Percentiles rank a stretch among this genome's conserved stretches.
phyloP scores from a whole-genome alignment of 2,888 invertebrate genomes.

The Orthonychiurus folsomi region DNA sequence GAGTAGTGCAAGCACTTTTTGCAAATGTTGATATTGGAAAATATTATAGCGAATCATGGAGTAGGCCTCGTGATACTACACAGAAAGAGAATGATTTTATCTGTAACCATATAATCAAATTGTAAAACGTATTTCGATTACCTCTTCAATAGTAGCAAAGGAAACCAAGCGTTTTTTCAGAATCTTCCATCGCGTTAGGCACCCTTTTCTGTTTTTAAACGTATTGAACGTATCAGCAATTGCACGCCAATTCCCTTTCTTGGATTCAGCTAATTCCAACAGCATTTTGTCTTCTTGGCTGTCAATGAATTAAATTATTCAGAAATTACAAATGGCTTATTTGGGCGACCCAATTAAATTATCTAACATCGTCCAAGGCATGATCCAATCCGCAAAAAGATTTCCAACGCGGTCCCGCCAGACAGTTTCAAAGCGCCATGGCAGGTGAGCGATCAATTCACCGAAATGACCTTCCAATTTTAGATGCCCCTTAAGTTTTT shows the following conservation, averaged over 20 bases:
- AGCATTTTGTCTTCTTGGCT: constrained; percentile 36
- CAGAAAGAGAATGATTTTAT: not conserved
- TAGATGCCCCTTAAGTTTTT: constrained; percentile 30
- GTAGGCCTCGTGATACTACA: constrained; percentile 37
- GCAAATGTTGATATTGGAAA: constrained; percentile 36
- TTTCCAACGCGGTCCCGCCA: constrained; percentile 37
- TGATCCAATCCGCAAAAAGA: constrained; percentile 36
- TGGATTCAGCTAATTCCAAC: constrained; percentile 24
- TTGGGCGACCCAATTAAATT: not conserved
- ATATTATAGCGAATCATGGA: constrained; percentile 38
- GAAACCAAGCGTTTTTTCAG: constrained; percentile 12
- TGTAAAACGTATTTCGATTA: not conserved
- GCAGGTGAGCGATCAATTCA: constrained; percentile 30
- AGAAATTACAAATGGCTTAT: not conserved
- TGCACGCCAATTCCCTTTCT: constrained; percentile 30
- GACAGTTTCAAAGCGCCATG: constrained; percentile 38
- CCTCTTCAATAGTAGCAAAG: constrained; percentile 28
- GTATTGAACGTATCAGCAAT: constrained; percentile 35
- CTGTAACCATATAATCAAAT: not conserved
- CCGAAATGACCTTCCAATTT: constrained; percentile 33
- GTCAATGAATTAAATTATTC: constrained; percentile 5
- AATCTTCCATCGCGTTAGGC: constrained; percentile 34
- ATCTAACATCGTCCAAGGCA: constrained; percentile 38
- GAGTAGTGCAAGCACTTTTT: constrained; percentile 27
- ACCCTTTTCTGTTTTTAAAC: constrained; percentile 38